Conservation (phyloP, 2,113 vertebrate species). For the Regulus satrapa region DNA sequence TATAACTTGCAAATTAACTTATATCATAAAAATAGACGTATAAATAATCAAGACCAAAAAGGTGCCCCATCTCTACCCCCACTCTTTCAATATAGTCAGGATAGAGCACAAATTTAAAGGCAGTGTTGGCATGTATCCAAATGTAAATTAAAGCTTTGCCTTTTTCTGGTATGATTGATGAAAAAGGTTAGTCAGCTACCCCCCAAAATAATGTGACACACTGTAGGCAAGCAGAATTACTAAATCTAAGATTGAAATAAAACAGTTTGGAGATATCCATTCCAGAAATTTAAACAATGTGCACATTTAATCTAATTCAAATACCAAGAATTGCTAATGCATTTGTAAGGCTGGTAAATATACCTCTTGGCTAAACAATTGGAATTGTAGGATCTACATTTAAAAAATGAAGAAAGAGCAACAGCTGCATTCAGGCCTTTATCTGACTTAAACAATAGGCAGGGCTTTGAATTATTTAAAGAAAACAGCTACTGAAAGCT, state of each 20-base stretch:
- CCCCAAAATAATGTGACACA: neutral
- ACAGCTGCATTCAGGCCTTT: neutral
- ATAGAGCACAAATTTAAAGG: neutral
- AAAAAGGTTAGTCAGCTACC: neutral
- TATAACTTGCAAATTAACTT: neutral
- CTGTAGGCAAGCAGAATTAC: neutral
- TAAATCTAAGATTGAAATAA: neutral
- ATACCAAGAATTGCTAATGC: neutral
- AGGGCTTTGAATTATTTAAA: neutral
- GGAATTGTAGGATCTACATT: neutral
- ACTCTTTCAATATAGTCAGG: neutral
- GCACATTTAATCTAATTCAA: neutral
- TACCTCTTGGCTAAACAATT: neutral
- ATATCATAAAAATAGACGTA: neutral
- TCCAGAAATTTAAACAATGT: neutral
- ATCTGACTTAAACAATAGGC: neutral
- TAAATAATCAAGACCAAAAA: neutral
- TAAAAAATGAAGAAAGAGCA: neutral
- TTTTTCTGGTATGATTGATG: neutral
- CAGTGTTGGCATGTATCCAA: neutral
- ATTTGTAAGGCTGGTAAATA: neutral
- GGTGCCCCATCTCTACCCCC: rapidly evolving
- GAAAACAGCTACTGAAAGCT: neutral
- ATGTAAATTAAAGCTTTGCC: neutral
- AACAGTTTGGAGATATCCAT: neutral